A percentile compares a stretch with the other conserved stretches of the same genome.
Conservation (phyloP, 2,113 vertebrate species). For the Ardeotis arabs region DNA sequence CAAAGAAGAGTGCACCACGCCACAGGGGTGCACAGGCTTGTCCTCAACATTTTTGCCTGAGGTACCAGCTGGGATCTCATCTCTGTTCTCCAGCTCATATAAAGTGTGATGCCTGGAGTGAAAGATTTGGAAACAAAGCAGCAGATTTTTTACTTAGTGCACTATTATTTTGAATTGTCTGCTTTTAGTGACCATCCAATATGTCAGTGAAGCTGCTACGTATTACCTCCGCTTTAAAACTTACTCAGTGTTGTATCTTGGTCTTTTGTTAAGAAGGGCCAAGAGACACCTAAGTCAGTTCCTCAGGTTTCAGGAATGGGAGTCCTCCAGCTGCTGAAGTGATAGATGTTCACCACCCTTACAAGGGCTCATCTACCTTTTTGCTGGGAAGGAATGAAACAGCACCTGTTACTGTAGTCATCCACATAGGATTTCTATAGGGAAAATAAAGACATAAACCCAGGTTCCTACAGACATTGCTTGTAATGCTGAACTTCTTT, state of each 20-base stretch:
- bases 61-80: no score
- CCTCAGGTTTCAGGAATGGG: not conserved
- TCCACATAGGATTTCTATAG: not conserved
- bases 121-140: no score
- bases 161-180: no score
- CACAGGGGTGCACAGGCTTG: no score
- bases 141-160: no score
- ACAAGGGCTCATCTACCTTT: not conserved
- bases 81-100: no score
- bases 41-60: no score
- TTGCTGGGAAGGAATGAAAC: not conserved
- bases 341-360: not conserved
- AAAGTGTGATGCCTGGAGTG: no score
- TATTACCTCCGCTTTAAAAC: not conserved
- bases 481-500: not conserved
- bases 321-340: not conserved
- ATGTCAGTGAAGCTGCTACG: not conserved
- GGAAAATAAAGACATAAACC: not conserved
- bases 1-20: not conserved
- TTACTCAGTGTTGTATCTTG: not conserved
- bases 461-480: not conserved
- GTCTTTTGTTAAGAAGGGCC: not conserved
- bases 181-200: no score
- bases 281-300: not conserved
- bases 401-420: not conserved